Percentiles rank a stretch among this genome's conserved stretches.
Evolutionary conservation across 2,888 invertebrate species (phyloP).

Genomic region (Stegophylla sp.): DNA sequence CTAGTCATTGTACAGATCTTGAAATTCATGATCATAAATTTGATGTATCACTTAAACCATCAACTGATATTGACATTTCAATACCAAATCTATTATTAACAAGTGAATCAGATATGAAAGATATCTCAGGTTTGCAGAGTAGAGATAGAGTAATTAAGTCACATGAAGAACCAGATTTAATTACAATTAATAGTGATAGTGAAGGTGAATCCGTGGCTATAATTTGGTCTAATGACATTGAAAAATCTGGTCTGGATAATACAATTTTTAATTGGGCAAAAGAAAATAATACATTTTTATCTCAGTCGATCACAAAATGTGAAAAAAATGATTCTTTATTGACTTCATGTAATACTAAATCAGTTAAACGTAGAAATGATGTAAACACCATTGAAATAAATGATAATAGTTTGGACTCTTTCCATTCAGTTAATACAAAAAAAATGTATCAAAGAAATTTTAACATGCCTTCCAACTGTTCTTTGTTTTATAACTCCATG

Average conservation of each 20-base stretch:
- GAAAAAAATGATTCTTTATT: neutral
- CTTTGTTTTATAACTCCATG: neutral
- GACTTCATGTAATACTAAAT: neutral
- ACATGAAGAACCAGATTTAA: slow-evolving; percentile 8
- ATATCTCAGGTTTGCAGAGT: neutral
- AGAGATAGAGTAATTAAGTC: neutral
- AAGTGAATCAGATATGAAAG: neutral
- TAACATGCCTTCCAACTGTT: neutral
- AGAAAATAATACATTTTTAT: neutral
- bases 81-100: neutral
- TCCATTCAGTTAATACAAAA: slow-evolving; percentile 16
- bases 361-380: neutral
- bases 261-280: slow-evolving; percentile 10
- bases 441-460: neutral
- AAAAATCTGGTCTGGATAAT: neutral
- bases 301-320: neutral
- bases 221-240: neutral
- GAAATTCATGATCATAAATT: too few relatives aligned
- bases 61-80: neutral
- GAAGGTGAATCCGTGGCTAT: slow-evolving; percentile 39
- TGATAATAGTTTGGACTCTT: slow-evolving; percentile 37
- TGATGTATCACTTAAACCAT: neutral
- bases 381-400: slow-evolving; percentile 22
- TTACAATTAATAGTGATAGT: slow-evolving; percentile 44
- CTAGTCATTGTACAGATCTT: neutral